Evolutionary conservation across 2,888 invertebrate genomes (phyloP).

Genomic region (Zaprionus lineosus): DNA sequence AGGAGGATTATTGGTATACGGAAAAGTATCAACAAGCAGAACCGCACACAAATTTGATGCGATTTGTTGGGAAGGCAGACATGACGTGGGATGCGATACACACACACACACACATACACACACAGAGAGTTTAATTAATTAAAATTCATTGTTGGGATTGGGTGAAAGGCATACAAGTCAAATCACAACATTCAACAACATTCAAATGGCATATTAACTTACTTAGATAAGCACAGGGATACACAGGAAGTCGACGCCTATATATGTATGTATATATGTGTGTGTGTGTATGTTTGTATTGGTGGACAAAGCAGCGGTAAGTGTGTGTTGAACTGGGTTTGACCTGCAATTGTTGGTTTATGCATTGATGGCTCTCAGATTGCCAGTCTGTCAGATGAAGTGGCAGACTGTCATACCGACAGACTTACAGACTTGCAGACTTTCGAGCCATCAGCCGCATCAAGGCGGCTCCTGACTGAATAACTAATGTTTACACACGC

Average conservation of each 20-base stretch:
- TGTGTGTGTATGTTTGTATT: constrained; percentile 11
- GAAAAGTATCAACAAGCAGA: constrained; percentile 45
- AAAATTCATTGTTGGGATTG: constrained; percentile 65
- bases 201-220: constrained; percentile 76
- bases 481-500: constrained; percentile 58
- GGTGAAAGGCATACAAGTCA: constrained; percentile 7
- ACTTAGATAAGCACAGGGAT: constrained; percentile 61
- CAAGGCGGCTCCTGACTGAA: constrained; percentile 23
- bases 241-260: constrained; percentile 10
- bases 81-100: constrained; percentile 26
- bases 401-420: not conserved
- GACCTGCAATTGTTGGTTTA: constrained; percentile 49
- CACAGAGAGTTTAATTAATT: constrained; percentile 69
- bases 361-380: constrained; percentile 45
- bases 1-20: constrained; percentile 4
- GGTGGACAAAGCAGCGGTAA: constrained; percentile 13
- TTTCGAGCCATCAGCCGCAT: too few species aligned
- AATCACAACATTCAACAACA: constrained; percentile 63
- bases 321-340: constrained; percentile 30
- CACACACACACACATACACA: constrained; percentile 26
- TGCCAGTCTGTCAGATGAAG: constrained; percentile 26
- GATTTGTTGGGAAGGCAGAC: constrained; percentile 32
- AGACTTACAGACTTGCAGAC: too few species aligned
- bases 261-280: not conserved
- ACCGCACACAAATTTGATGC: constrained; percentile 21